These are phyloP conservation scores for Nerophis ophidion DNA, from an alignment of 2,113 vertebrate genomes.

Conservation along the genomic window DNA sequence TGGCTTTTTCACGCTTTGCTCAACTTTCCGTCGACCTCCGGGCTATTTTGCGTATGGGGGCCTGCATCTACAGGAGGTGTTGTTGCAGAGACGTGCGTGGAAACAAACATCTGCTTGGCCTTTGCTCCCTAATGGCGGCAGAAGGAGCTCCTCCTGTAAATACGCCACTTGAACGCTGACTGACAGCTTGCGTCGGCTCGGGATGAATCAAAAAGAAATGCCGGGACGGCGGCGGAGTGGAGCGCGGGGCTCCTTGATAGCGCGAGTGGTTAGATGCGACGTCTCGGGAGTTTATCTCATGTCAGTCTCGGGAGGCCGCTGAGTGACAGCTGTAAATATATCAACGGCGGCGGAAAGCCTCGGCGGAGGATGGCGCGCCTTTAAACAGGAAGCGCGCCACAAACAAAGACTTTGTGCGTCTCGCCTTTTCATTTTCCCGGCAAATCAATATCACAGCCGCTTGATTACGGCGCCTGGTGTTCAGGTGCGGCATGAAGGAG, in stretches of 20 bases:
- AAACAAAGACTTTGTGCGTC: conserved; percentile 37
- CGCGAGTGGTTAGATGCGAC: conserved; percentile 56
- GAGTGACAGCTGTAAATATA: conserved; percentile 72
- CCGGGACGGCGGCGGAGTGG: conserved; percentile 40
- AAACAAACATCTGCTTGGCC: conserved; percentile 31
- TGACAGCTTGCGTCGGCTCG: conserved; percentile 69
- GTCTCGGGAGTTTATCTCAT: conserved; percentile 63
- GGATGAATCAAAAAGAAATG: conserved; percentile 74
- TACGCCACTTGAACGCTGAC: conserved; percentile 67
- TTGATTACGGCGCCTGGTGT: conserved; percentile 1
- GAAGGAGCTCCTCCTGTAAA: conserved; percentile 62
- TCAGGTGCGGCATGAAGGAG: neutral
- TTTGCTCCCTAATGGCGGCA: conserved; percentile 68
- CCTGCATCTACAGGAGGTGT: no score
- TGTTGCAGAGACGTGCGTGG: no score
- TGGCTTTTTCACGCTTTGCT: no score
- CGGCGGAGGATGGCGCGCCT: conserved; percentile 47
- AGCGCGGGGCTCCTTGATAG: conserved; percentile 66
- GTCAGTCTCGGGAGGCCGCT: conserved; percentile 57
- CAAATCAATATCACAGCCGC: conserved; percentile 36
- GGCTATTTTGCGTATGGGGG: no score
- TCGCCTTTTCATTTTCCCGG: conserved; percentile 33
- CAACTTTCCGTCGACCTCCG: no score
- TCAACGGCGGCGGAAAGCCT: conserved; percentile 47
- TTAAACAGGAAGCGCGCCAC: conserved; percentile 45